Base-by-base conservation (phyloP, 2,113 vertebrate genomes). In the Uropsilus gracilis region DNA sequence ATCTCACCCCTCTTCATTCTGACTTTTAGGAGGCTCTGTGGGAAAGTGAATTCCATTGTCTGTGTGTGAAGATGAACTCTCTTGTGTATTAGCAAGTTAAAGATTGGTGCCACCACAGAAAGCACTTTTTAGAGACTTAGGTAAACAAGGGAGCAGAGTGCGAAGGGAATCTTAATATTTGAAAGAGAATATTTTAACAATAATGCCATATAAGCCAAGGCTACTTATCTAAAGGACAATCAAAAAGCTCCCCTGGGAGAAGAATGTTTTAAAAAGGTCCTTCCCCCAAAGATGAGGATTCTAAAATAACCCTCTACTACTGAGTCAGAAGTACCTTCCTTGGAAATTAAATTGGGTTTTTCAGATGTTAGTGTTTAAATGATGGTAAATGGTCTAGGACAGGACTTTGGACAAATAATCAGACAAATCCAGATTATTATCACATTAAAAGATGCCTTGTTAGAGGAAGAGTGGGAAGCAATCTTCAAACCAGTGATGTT, bases 141-240 rank as follows among this genome's bases (percentile, higher is more conserved):
- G 11, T 89, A 90, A 94, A 82, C 61, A 76, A 81, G 26, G 39
- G 44, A 87, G 53, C 30, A 78, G 11, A 87, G 34, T 91, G 90
- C 85, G 20, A 96, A 96, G 81, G 16, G 6, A 9, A 46, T 92
- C 57, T 95, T 94, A 95, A 93, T 14, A 87, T 85, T 89, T 92
- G 34, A 90, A 86, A 89, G 87, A 86, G n/a, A 95, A 83, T 96
- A 59, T 86, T 91, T 92, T 84, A 91, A 90, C n/a, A 86, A 71
- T 53, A 46, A 82, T 57, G 20, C 4, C 77, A 73, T 75, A 86
- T 87, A 90, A 94, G 28, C 46, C 50, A 72, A 66, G 39, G 32
- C 30, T 64, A 78, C 32, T 92, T 85, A 90, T 85, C 37, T 88
- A 92, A 95, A 85, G 34, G 37, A 83, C 6, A 86, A 59, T 83